Evolutionary conservation across 2,113 vertebrate genomes (phyloP).

Genomic region (Pleuronectes platessa): DNA sequence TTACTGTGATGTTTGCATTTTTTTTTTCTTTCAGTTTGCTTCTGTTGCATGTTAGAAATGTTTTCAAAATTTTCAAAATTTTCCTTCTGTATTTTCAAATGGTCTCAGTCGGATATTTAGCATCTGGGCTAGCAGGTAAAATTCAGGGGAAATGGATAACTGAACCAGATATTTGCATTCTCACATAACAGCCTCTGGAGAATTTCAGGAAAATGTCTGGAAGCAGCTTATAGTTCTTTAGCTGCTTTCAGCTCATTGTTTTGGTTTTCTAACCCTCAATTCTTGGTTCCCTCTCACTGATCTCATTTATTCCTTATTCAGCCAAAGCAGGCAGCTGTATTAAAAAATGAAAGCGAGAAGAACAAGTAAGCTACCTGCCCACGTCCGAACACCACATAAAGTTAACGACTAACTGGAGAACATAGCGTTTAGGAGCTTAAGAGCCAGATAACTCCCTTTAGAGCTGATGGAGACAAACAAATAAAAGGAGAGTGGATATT

Average conservation of each 20-base stretch:
- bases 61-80: no score
- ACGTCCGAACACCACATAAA: background rate
- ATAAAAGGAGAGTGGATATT: background rate
- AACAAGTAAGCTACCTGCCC: background rate
- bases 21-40: background rate
- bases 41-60: background rate
- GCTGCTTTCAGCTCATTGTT: background rate
- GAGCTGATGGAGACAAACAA: background rate
- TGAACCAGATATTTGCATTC: background rate
- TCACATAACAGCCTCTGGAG: background rate
- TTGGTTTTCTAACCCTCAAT: background rate
- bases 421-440: background rate
- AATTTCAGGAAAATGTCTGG: background rate
- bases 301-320: background rate
- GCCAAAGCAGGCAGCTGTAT: background rate
- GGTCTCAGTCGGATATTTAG: no score
- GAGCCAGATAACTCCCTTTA: background rate
- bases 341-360: background rate
- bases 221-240: background rate
- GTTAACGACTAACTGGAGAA: constrained; percentile 1
- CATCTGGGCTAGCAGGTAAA: no score
- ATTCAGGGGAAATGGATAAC: background rate
- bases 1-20: no score
- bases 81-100: no score
- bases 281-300: background rate